Base-by-base conservation (phyloP, 2,797 vertebrate species). In the Austrolebias charrua region DNA sequence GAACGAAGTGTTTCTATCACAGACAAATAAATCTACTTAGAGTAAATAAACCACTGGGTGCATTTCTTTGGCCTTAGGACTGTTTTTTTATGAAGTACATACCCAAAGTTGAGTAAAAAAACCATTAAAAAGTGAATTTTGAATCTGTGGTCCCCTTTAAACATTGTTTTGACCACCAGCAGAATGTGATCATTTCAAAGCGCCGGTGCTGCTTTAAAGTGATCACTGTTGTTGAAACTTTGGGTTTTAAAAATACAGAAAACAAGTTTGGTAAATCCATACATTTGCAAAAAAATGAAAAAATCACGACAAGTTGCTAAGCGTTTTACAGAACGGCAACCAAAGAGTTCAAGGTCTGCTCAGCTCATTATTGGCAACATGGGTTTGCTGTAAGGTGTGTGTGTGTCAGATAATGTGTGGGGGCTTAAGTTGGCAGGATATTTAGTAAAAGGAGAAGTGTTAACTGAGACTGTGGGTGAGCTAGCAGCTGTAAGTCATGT, bases 361-460 rank as follows among this genome's bases (percentile, higher is more conserved):
- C 67, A 64, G 56, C 55, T 81, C 69, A 73, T 82, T 80, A 82
- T 60, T 83, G 80, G 76, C 84, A 75, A 53, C 50, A 44, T 19
- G 5, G 20, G 64, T 77, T 57, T 69, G 38, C 75, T 63, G 77
- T 85, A 67, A 69, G 75, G 68, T 61, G 58, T 50, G 58, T 65
- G 60, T 72, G 58, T 65, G 60, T 72, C 35, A 65, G 63, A 53
- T 51, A 16, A 19, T 79, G 28, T 62, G 52, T 68, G 64, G 67
- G 62, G 58, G 63, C 60, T 76, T 58, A 61, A 78, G 69, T 76
- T 88, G 86, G 87, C 81, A 84, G 82, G 75, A 82, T 77, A 82
- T 63, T 71, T 73, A 77, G 75, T 65, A 78, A 78, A 73, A 71
- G 53, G 57, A 79, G 75, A 79, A 75, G 77, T 82, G 80, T 79